Evolutionary conservation across 2,888 invertebrate species (phyloP), one percentile per base, ranked within the genome.

Genomic region (Ochlodes sylvanus): DNA sequence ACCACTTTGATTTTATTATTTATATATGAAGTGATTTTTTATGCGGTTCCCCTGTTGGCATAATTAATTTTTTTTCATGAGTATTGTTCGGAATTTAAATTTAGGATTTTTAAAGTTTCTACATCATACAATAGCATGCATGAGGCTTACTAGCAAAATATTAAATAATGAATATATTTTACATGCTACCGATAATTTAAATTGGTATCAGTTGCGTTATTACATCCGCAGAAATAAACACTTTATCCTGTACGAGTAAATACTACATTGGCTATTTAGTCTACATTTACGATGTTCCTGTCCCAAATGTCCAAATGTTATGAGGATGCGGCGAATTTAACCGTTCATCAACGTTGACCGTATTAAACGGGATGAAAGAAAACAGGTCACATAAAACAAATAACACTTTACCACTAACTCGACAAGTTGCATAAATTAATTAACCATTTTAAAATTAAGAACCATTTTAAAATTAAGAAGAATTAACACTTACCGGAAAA

Each of bases 401-500:
- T 66, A 27, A 56, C 47, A 68, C 62, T 55, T 15, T 9, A 55
- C 14, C 27, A 55, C 47, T 55, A 52, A 41, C 52, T 17, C 15
- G 5, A 55, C 1, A 38, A 38, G 38, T 12, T 65, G 38, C n/a
- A 21, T 42, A 58, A 50, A 58, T 55, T 50, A 65, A 69, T 27
- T 41, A 66, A 50, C 63, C 68, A 72, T 41, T 68, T 73, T 72
- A 64, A 72, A 65, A 27, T 56, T 61, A 68, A 63, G 73, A 58
- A 73, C 73, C 38, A 72, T 41, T 68, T 73, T 72, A 64, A 72
- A 65, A 27, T 56, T 61, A 68, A 63, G 73, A 58, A 6, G n/a
- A 58, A n/a, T n/a, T n/a, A 58, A 38, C 71, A 90, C 93, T 92
- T 75, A 93, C 93, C 93, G 75, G 92, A 92, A 80, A 92, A 93